Conservation (phyloP, 1,140 invertebrate species). For the Brachionus koreanus region DNA sequence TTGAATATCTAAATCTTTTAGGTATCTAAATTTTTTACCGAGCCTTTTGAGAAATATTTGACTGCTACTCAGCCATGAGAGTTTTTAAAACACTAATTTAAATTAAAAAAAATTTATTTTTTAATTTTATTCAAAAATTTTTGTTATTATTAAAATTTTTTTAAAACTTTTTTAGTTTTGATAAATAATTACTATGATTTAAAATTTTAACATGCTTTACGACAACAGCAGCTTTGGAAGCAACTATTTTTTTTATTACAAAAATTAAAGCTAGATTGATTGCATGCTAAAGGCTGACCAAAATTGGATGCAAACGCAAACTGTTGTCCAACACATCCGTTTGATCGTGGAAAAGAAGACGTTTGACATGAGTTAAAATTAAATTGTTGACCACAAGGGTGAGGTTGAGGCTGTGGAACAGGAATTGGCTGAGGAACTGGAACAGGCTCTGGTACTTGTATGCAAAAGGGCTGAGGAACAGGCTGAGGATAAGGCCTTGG, state of each 20-base stretch:
- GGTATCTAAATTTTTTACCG: too few relatives aligned
- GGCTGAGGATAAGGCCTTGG: not conserved
- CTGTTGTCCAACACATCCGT: not conserved
- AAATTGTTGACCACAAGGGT: not conserved
- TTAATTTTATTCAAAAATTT: too few relatives aligned
- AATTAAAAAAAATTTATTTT: too few relatives aligned
- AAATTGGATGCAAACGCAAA: not conserved
- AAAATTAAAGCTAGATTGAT: not conserved
- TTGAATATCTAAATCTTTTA: too few relatives aligned
- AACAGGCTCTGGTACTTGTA: not conserved
- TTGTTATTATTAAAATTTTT: too few relatives aligned
- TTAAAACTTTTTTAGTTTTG: too few relatives aligned
- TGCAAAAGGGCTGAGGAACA: not conserved
- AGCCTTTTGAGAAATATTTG: too few relatives aligned
- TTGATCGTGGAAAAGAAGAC: not conserved
- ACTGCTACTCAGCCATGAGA: too few relatives aligned
- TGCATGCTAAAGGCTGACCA: not conserved
- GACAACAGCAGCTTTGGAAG: not conserved
- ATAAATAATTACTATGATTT: too few relatives aligned
- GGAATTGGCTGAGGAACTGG: not conserved
- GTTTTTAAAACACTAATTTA: too few relatives aligned
- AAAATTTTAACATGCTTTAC: not conserved
- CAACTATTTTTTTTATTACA: not conserved
- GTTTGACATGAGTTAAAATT: not conserved
- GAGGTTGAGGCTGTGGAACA: not conserved